phyloP scores from a whole-genome alignment of 2,888 invertebrate species.

The Hermaeophaga mercurialis region DNA sequence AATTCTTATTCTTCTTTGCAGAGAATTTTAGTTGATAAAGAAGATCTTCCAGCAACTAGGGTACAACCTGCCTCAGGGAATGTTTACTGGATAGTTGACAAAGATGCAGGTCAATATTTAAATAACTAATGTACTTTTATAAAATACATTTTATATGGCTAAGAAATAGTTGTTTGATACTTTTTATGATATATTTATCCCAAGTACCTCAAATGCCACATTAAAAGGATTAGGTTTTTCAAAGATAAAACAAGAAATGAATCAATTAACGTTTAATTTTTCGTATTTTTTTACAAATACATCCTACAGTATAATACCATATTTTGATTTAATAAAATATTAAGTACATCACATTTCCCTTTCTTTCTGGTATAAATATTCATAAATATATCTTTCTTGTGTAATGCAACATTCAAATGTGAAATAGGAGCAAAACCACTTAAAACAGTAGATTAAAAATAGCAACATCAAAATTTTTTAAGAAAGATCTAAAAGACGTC shows the following conservation, averaged over 20 bases:
- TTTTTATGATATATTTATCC: too few relatives aligned
- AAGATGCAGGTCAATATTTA: constrained; percentile 58
- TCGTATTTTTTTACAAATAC: constrained; percentile 32
- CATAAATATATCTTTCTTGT: constrained; percentile 23
- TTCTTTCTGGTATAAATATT: constrained; percentile 36
- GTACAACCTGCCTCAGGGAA: constrained; percentile 74
- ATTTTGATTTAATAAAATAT: constrained; percentile 53
- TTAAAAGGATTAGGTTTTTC: too few relatives aligned
- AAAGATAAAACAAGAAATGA: not conserved
- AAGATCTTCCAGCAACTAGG: constrained; percentile 76
- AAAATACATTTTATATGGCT: too few relatives aligned
- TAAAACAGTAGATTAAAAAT: constrained; percentile 15
- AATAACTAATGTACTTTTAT: too few relatives aligned
- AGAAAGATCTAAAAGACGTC: constrained; percentile 5
- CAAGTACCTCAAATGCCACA: too few relatives aligned
- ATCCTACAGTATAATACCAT: constrained; percentile 49
- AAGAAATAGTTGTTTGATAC: too few relatives aligned
- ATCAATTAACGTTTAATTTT: constrained; percentile 14
- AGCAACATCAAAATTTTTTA: constrained; percentile 21
- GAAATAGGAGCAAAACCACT: constrained; percentile 3
- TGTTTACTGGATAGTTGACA: constrained; percentile 69
- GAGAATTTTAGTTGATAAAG: constrained; percentile 78
- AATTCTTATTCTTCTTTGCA: constrained; percentile 57
- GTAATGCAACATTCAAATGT: constrained; percentile 17
- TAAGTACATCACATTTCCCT: constrained; percentile 57